Percentiles rank a stretch among this genome's conserved stretches.
These are phyloP conservation scores for Ivindomyrus marchei DNA, from an alignment of 2,113 vertebrate species.

Conservation along the genomic window DNA sequence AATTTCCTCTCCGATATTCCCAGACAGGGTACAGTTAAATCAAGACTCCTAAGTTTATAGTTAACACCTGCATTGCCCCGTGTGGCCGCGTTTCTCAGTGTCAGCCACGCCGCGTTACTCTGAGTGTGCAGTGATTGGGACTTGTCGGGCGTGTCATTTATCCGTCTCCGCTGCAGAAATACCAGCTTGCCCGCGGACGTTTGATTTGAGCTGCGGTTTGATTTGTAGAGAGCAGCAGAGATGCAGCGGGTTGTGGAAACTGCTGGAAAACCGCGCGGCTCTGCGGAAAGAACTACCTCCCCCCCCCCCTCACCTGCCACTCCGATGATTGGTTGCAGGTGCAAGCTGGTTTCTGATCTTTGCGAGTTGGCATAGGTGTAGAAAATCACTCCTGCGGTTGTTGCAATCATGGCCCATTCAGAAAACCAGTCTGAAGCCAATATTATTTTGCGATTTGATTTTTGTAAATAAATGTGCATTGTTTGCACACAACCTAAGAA, in stretches of 20 bases:
- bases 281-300: slow-evolving; percentile 64
- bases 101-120: neutral
- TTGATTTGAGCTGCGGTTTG: slow-evolving; percentile 54
- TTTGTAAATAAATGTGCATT: neutral
- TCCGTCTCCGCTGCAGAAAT: neutral
- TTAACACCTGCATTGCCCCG: slow-evolving; percentile 2
- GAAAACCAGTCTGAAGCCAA: neutral
- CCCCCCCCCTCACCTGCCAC: slow-evolving; percentile 61
- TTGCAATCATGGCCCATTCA: neutral
- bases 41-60: slow-evolving; percentile 15
- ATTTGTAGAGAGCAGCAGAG: slow-evolving; percentile 67
- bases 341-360: slow-evolving; percentile 59
- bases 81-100: neutral
- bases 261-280: slow-evolving; percentile 68
- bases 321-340: slow-evolving; percentile 74
- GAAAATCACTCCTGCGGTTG: neutral
- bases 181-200: neutral
- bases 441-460: neutral
- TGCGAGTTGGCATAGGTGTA: slow-evolving; percentile 35
- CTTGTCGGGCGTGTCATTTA: slow-evolving; percentile 21
- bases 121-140: slow-evolving; percentile 18
- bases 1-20: neutral
- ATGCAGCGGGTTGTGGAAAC: slow-evolving; percentile 54
- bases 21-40: neutral
- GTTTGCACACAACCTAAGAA: neutral